Evolutionary conservation across 2,113 vertebrate genomes (phyloP).

Genomic region (Dermatemys mawii): DNA sequence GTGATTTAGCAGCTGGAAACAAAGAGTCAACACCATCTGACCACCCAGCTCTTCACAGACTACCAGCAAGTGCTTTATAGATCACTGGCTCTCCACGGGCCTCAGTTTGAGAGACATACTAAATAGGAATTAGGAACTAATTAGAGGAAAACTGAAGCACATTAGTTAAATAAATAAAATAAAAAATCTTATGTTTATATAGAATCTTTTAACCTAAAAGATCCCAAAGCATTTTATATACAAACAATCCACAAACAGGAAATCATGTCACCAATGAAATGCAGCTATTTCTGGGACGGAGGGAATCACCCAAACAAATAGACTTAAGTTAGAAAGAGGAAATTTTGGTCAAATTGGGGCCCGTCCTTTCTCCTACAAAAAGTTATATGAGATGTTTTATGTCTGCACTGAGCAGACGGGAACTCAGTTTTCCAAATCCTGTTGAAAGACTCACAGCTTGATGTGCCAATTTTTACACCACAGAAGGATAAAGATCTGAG

Average conservation of each 20-base stretch:
- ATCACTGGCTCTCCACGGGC: not conserved
- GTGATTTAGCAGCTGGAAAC: not conserved
- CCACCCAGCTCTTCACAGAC: not conserved
- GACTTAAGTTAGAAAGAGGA: not conserved
- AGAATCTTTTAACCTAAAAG: not conserved
- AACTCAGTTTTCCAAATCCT: constrained; percentile 41
- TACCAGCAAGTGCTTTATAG: not conserved
- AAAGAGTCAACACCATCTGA: not conserved
- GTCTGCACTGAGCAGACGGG: constrained; percentile 4
- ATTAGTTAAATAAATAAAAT: not conserved
- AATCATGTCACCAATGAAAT: not conserved
- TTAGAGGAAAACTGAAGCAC: not conserved
- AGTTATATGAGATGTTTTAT: constrained; percentile 15
- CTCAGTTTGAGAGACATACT: not conserved
- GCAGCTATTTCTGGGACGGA: not conserved
- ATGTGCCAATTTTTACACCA: constrained; percentile 3
- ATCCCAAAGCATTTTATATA: fast-evolving
- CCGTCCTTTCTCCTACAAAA: not conserved
- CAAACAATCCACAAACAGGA: not conserved
- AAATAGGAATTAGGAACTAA: not conserved
- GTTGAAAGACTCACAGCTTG: constrained; percentile 34
- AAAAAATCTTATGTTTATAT: not conserved
- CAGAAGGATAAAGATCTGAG: not conserved
- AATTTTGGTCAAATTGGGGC: not conserved
- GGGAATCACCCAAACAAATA: not conserved